Evolutionary conservation across 2,888 invertebrate species (phyloP).

Genomic region (Isotomurus palustris): DNA sequence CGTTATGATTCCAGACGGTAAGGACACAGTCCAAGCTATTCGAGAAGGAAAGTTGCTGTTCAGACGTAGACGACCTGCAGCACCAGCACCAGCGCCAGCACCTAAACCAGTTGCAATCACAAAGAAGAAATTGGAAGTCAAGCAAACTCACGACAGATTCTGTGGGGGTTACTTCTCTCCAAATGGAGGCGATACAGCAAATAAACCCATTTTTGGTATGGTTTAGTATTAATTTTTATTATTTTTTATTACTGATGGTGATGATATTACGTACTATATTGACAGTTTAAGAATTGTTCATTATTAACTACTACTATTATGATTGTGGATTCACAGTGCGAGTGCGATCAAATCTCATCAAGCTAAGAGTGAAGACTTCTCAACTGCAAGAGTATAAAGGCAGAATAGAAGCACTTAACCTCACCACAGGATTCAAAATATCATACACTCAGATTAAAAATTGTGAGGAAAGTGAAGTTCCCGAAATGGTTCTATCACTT

Average conservation of each 20-base stretch:
- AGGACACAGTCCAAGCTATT: conserved; percentile 12
- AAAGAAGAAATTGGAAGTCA: conserved; percentile 21
- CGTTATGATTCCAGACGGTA: conserved; percentile 40
- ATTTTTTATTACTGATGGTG: background rate
- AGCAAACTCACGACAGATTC: conserved; percentile 33
- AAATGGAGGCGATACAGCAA: conserved; percentile 26
- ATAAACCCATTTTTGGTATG: conserved; percentile 38
- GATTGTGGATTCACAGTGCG: conserved; percentile 37
- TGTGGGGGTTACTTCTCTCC: conserved; percentile 43
- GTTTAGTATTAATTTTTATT: background rate
- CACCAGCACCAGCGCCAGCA: conserved; percentile 8
- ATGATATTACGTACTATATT: no score
- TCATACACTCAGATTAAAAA: conserved; percentile 35
- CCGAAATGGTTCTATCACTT: conserved; percentile 35
- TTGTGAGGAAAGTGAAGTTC: conserved; percentile 28
- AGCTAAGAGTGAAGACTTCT: conserved; percentile 30
- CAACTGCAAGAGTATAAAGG: conserved; percentile 29
- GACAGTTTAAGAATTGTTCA: no score
- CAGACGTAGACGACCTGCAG: conserved; percentile 24
- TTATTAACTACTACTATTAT: no score
- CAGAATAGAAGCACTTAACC: conserved; percentile 25
- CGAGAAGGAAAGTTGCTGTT: conserved; percentile 34
- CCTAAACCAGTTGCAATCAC: conserved; percentile 8
- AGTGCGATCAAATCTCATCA: conserved; percentile 38
- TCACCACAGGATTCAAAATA: conserved; percentile 37